These are phyloP conservation scores for Microvelia longipes DNA, from an alignment of 1,140 invertebrate genomes.

Conservation along the genomic window DNA sequence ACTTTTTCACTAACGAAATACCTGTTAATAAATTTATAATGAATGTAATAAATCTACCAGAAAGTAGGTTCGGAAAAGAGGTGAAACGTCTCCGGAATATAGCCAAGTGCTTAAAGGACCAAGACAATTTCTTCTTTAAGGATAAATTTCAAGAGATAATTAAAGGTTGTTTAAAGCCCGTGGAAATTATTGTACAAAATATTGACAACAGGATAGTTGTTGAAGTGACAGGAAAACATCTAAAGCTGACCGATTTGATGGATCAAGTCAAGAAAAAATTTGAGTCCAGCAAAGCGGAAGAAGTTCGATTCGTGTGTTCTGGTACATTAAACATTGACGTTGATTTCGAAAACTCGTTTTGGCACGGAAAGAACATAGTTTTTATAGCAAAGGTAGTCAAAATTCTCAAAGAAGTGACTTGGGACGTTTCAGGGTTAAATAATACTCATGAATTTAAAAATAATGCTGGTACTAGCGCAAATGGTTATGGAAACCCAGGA, in stretches of 20 bases:
- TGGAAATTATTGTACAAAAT: background rate
- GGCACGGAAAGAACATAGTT: slow-evolving; percentile 16
- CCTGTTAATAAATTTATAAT: background rate
- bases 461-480: slow-evolving; percentile 9
- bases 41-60: background rate
- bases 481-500: slow-evolving; percentile 12
- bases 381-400: slow-evolving; percentile 9
- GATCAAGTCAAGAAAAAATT: background rate
- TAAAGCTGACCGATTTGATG: background rate
- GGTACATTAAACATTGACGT: slow-evolving; percentile 11
- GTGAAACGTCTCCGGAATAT: background rate
- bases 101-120: background rate
- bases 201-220: background rate
- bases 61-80: background rate
- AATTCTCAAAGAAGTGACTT: slow-evolving; percentile 9
- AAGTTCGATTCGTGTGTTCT: slow-evolving; percentile 13
- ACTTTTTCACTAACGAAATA: background rate
- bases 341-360: slow-evolving; percentile 4
- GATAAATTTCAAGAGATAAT: background rate
- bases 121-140: background rate
- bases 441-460: slow-evolving; percentile 2
- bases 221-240: background rate
- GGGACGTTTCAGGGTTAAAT: slow-evolving; percentile 17
- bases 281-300: background rate
- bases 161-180: background rate